Base-by-base conservation (phyloP, 2,888 invertebrate genomes). In the Leucophenga maculata region DNA sequence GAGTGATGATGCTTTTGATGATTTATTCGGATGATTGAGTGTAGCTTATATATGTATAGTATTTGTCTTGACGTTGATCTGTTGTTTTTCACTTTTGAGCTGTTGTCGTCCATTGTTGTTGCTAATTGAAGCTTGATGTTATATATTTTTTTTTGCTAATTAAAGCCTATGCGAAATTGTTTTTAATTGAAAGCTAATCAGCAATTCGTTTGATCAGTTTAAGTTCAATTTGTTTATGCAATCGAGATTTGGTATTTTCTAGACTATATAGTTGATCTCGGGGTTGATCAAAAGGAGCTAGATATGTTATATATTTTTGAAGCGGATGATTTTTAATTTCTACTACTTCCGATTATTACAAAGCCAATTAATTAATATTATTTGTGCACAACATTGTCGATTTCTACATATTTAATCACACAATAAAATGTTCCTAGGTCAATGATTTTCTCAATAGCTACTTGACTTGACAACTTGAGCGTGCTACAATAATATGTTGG, bases 141-240 rank as follows among this genome's bases (percentile, higher is more conserved):
- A 32, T 32, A 32, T 32, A 32, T 32, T 32, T 32, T 32, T 77
- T 18, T 54, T 54, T 54, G 54, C 54, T 54, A 54, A 54, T 39
- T 39, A 39, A 39, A 39, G 11, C 39, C 39, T 39, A 26, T 26
- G 8, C 39, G 39, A 39, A 39, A 39, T 54, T 54, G 54, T 54
- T 54, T 54, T 54, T 54, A 54, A 54, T 54, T 54, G 54, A 14
- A 22, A 20, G 4, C 11, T 54, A 54, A 54, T 54, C 54, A 54
- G 18, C 20, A 67, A 54, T 67, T 46, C 46, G 55, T 57, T 67
- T 55, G 20, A 52, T 39, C 39, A 39, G 39, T 39, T 39, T 39
- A 39, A 1, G 39, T 80, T 68, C n/a, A 14, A 66, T 57, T 67
- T 66, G 77, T 76, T 77, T 69, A 32, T 20, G 31, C 69, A 26